Base-by-base conservation (phyloP, 2,888 invertebrate genomes). In the Drosophila siamana region DNA sequence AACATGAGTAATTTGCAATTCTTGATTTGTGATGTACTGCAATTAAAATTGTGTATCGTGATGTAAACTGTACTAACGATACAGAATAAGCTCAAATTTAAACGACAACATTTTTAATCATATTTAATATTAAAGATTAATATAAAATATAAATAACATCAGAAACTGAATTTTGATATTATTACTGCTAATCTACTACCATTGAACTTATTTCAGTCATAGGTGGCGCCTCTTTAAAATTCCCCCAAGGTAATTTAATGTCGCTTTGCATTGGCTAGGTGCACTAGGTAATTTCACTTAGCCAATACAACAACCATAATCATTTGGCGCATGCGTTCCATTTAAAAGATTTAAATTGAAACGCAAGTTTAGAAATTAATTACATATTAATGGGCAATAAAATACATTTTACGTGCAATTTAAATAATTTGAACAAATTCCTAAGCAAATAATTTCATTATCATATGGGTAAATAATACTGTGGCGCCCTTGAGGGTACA, bases 261-360 rank as follows among this genome's bases (percentile, higher is more conserved):
- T n/a, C 7, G 28, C 15, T n/a, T 3, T 9, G 3, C n/a, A 43
- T 47, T 41, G 4, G 13, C 24, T 5, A 24, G 24, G 4, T 33
- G 0, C 1, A 11, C 5, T 6, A 11, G 9, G 13, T 2, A 4
- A 13, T 44, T 24, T 13, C 0, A 0, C 6, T 24, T 38, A 61
- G 11, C 61, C 2, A 1, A 26, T 4, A 38, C 50, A 74, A 28
- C 1, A 50, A 68, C 68, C 69, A 13, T 1, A 3, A 1, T 1
- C 2, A 4, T 6, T 4, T 3, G 11, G 36, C 67, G 50, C 61
- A 61, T 55, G 73, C 74, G 61, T 43, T 73, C 16, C 43, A 67
- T 33, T 38, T 22, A 9, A 2, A 3, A 11, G 8, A n/a, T n/a
- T n/a, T 0, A 4, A 52, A 52, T n/a, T n/a, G n/a, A n/a, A n/a